These are phyloP conservation scores for Troilus luridus DNA, from an alignment of 2,888 invertebrate species.

Conservation along the genomic window DNA sequence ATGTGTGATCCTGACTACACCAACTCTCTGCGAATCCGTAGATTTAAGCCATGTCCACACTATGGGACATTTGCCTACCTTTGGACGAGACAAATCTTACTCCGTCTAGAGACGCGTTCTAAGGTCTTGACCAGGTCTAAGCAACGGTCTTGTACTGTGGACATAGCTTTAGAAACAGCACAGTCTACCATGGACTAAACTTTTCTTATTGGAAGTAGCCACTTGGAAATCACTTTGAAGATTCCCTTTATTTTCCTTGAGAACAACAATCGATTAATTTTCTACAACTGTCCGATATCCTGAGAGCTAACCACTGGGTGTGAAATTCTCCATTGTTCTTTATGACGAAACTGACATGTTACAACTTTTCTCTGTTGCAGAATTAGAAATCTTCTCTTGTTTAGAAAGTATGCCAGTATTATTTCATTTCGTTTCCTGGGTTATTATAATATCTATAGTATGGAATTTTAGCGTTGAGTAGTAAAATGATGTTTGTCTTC, in stretches of 20 bases:
- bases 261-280: neutral
- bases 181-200: too few relatives aligned
- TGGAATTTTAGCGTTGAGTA: neutral
- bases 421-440: neutral
- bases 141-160: too few relatives aligned
- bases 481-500: too few relatives aligned
- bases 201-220: too few relatives aligned
- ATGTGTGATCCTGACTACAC: too few relatives aligned
- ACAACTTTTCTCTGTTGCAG: neutral
- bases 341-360: neutral
- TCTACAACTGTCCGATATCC: neutral
- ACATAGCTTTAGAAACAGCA: too few relatives aligned
- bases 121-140: too few relatives aligned
- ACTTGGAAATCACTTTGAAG: neutral
- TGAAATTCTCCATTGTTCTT: neutral
- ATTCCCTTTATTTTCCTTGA: neutral
- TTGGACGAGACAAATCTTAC: too few relatives aligned
- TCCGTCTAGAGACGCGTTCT: too few relatives aligned
- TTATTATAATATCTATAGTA: neutral
- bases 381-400: slow-evolving; percentile 3
- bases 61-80: too few relatives aligned
- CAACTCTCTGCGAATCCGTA: too few relatives aligned
- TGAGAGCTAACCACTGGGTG: neutral
- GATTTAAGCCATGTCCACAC: too few relatives aligned
- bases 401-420: slow-evolving; percentile 1